Evolutionary conservation across 2,113 vertebrate genomes (phyloP).

Genomic region (Carollia perspicillata): DNA sequence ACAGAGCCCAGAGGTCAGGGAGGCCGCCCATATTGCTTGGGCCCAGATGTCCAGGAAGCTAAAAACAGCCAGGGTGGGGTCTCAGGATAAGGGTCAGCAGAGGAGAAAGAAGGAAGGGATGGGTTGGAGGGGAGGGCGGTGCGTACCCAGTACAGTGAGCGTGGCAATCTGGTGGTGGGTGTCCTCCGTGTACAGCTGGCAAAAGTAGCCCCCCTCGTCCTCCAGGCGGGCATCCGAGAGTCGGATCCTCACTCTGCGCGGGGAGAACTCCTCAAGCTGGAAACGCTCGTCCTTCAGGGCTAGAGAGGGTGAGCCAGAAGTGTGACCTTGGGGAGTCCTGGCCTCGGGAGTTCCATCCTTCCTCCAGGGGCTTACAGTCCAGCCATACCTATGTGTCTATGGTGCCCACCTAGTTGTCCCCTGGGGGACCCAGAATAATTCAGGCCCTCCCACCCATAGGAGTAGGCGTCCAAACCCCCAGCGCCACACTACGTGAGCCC

Average conservation of each 20-base stretch:
- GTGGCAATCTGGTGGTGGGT: constrained; percentile 95
- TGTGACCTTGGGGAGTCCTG: not conserved
- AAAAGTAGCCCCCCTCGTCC: constrained; percentile 94
- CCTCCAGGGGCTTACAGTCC: not conserved
- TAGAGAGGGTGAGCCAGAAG: constrained; percentile 60
- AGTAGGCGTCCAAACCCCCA: not conserved
- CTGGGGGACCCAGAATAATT: not conserved
- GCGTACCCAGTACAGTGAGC: constrained; percentile 85
- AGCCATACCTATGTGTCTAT: not conserved
- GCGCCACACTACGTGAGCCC: not conserved
- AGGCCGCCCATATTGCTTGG: not conserved
- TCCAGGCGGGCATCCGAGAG: constrained; percentile 89
- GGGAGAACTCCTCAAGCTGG: constrained; percentile 91
- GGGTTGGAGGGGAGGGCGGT: not conserved
- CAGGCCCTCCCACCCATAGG: not conserved
- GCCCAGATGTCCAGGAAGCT: not conserved
- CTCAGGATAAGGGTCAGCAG: not conserved
- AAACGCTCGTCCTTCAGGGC: constrained; percentile 94
- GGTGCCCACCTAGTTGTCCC: not conserved
- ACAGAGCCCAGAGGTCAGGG: not conserved
- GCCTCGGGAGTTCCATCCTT: not conserved
- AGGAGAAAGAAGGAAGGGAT: not conserved
- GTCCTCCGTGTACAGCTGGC: constrained; percentile 92
- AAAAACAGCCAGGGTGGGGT: not conserved
- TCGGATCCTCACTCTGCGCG: constrained; percentile 86